Percentiles rank a stretch among this genome's conserved stretches.
These are phyloP conservation scores for Ptilorrhoa leucosticta DNA, from an alignment of 2,113 vertebrate species.

Conservation along the genomic window DNA sequence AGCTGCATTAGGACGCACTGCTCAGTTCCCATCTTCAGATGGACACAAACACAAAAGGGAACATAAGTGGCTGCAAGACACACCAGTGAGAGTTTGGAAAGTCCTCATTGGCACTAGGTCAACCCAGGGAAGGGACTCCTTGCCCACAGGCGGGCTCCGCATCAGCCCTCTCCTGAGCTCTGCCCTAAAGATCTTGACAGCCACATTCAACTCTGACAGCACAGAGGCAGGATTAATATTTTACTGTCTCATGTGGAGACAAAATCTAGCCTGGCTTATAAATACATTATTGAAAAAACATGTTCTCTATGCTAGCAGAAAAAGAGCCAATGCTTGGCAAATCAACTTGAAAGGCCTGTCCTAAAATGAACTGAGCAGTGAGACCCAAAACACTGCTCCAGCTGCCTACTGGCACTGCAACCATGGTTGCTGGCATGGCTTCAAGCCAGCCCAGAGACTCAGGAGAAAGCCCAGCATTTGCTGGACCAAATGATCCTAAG, in stretches of 20 bases:
- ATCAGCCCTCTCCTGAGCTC: neutral
- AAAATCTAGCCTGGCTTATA: neutral
- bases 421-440: neutral
- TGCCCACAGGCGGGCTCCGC: rapidly evolving
- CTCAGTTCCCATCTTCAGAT: neutral
- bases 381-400: neutral
- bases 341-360: neutral
- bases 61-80: rapidly evolving
- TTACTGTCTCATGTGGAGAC: neutral
- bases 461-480: neutral
- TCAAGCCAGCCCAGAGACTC: neutral
- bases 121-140: rapidly evolving
- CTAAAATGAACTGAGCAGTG: neutral
- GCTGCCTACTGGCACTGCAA: neutral
- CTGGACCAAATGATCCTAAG: neutral
- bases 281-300: neutral
- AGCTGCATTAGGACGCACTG: neutral
- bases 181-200: neutral
- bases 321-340: neutral
- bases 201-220: neutral
- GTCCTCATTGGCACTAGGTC: neutral
- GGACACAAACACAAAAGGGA: neutral
- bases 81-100: neutral
- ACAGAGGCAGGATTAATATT: neutral
- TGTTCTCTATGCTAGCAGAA: neutral